Evolutionary conservation across 2,888 invertebrate species (phyloP).

Genomic region (Nomada flava): DNA sequence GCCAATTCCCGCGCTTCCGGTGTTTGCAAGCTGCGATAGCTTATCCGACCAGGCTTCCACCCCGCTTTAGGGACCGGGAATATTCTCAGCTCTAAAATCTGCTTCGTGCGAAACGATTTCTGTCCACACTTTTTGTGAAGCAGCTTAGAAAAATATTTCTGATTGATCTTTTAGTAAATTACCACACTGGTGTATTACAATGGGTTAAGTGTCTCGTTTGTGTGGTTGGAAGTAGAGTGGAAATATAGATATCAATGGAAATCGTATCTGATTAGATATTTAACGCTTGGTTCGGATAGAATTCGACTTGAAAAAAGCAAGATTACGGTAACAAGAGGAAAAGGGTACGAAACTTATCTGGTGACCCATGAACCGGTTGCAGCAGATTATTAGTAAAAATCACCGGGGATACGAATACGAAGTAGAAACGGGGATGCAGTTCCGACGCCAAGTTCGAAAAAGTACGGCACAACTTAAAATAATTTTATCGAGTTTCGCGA

Average conservation of each 20-base stretch:
- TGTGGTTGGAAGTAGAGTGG: no score
- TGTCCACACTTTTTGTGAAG: no score
- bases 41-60: slow-evolving; percentile 26
- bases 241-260: no score
- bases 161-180: no score
- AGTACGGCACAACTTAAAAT: not conserved
- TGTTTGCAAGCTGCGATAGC: slow-evolving; percentile 34
- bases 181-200: no score
- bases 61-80: not conserved
- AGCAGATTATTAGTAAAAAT: not conserved
- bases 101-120: no score
- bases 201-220: no score
- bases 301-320: not conserved
- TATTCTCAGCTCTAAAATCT: not conserved
- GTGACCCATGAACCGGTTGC: not conserved
- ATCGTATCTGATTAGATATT: no score
- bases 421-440: not conserved
- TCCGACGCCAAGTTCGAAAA: not conserved
- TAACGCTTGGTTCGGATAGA: no score
- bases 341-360: slow-evolving; percentile 2
- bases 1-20: slow-evolving; percentile 67
- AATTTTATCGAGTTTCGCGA: not conserved
- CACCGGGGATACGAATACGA: not conserved
- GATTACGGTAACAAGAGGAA: not conserved
- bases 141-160: no score